phyloP scores from a whole-genome alignment of 1,140 invertebrate genomes.

The Aphis craccivora region DNA sequence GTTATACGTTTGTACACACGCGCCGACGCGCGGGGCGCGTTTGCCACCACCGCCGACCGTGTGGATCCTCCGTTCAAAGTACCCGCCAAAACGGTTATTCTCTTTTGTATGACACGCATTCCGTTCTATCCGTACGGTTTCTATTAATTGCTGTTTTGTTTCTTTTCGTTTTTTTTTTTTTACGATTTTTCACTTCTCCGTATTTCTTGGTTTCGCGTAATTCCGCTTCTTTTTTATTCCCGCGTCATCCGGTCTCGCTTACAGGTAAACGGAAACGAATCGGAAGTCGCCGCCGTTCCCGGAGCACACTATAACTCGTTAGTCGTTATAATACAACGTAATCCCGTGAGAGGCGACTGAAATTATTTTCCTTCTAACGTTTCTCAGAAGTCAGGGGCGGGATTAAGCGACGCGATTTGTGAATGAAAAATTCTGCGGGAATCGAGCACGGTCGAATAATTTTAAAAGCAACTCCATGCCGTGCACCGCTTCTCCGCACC shows the following conservation, averaged over 20 bases:
- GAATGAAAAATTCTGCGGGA: neutral
- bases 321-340: neutral
- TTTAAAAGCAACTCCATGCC: neutral
- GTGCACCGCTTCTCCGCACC: neutral
- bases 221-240: neutral
- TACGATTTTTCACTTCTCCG: neutral
- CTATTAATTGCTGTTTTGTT: conserved; percentile 10
- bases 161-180: neutral
- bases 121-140: conserved; percentile 38
- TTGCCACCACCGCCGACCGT: neutral
- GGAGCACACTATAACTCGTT: neutral
- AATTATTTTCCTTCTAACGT: neutral
- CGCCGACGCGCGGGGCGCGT: neutral
- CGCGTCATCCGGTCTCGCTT: neutral
- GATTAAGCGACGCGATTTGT: neutral
- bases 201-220: neutral
- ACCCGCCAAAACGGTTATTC: conserved; percentile 57
- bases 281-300: neutral
- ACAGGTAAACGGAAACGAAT: neutral
- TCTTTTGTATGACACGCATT: conserved; percentile 53
- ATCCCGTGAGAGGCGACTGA: neutral
- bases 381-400: neutral
- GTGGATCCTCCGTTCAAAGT: conserved; percentile 47
- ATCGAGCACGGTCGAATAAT: neutral
- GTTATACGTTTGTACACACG: neutral